These are phyloP conservation scores for Cylloceria caligata DNA, from an alignment of 2,888 invertebrate species.

Conservation along the genomic window DNA sequence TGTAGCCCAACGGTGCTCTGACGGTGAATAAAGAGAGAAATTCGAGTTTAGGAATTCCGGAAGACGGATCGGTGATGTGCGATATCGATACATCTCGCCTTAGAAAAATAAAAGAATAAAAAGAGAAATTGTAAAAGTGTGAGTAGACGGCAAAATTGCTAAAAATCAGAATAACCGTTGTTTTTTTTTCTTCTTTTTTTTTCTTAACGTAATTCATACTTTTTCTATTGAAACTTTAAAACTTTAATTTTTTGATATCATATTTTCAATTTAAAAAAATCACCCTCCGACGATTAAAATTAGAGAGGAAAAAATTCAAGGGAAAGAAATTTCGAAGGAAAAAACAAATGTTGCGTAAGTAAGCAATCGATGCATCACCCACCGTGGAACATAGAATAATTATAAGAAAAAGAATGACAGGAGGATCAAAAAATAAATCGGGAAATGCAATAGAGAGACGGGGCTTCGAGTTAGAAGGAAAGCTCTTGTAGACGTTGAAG, in stretches of 20 bases:
- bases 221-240: no score
- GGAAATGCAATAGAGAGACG: constrained; percentile 11
- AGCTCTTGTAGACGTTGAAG: constrained; percentile 63
- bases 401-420: constrained; percentile 17
- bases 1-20: constrained; percentile 40
- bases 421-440: constrained; percentile 32
- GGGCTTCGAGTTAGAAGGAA: constrained; percentile 14
- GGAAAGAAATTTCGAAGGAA: not conserved
- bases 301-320: not conserved
- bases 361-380: constrained; percentile 36
- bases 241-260: no score
- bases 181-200: not conserved
- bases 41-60: constrained; percentile 54
- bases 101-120: not conserved
- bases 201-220: not conserved
- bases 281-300: no score
- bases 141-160: not conserved
- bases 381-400: constrained; percentile 12
- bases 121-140: not conserved
- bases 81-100: constrained; percentile 39
- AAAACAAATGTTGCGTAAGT: constrained; percentile 1
- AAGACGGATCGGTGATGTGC: constrained; percentile 45
- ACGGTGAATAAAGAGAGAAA: constrained; percentile 21
- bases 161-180: not conserved
- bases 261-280: no score